A percentile compares a stretch with the other conserved stretches of the same genome.
phyloP scores from a whole-genome alignment of 2,113 vertebrate genomes.

The Chiloscyllium plagiosum region DNA sequence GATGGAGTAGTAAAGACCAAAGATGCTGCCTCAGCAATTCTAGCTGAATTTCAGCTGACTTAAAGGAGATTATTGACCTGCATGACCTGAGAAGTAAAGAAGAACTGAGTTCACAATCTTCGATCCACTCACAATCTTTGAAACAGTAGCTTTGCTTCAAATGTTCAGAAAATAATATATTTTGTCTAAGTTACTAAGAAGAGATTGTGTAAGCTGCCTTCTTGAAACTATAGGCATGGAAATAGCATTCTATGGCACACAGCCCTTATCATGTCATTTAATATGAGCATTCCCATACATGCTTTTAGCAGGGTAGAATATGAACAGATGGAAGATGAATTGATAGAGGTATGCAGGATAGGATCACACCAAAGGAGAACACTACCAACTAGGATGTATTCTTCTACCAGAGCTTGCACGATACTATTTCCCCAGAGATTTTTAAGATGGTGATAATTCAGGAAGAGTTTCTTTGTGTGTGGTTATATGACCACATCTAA shows the following conservation, averaged over 20 bases:
- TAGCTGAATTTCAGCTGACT: not conserved
- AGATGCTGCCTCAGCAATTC: not conserved
- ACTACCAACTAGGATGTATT: not conserved
- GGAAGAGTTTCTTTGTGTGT: too few relatives aligned
- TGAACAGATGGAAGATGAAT: not conserved
- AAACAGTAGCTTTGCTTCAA: not conserved
- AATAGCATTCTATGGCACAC: not conserved
- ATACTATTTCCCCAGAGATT: not conserved
- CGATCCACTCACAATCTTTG: not conserved
- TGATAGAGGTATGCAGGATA: not conserved
- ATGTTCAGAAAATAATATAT: not conserved
- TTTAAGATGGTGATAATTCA: not conserved
- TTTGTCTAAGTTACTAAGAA: not conserved
- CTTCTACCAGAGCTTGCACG: not conserved
- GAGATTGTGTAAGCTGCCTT: not conserved
- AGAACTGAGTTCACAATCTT: not conserved
- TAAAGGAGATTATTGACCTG: not conserved
- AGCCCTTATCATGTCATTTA: not conserved
- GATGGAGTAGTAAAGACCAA: not conserved
- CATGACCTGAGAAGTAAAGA: not conserved
- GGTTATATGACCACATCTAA: too few relatives aligned
- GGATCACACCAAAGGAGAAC: not conserved
- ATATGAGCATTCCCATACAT: not conserved
- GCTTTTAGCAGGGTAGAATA: too few relatives aligned
- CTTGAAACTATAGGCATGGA: not conserved